Percentiles rank a stretch among this genome's conserved stretches.
phyloP scores from a whole-genome alignment of 2,113 vertebrate species.

The Copsychus sechellarum region DNA sequence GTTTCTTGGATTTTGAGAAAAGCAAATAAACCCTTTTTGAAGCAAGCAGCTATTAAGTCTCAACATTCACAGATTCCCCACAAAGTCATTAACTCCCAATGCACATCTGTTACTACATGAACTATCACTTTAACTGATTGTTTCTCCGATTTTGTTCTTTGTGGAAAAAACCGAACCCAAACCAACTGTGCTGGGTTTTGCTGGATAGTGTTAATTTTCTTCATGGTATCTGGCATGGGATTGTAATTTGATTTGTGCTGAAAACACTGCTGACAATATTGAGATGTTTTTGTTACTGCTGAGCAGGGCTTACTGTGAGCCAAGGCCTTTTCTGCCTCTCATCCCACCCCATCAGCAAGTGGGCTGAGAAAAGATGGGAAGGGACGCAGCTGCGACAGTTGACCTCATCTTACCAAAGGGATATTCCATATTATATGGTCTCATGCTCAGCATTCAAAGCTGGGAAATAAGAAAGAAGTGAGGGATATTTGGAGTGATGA shows the following conservation, averaged over 20 bases:
- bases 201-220: not conserved
- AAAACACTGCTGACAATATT: not conserved
- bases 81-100: not conserved
- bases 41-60: not conserved
- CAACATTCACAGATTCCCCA: not conserved
- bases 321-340: not conserved
- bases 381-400: not conserved
- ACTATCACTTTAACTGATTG: not conserved
- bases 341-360: fast-evolving
- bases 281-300: not conserved
- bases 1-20: not conserved
- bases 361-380: not conserved
- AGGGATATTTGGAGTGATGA: not conserved
- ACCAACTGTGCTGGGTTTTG: not conserved
- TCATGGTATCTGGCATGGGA: not conserved
- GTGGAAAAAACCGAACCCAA: not conserved
- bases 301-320: not conserved
- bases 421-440: not conserved
- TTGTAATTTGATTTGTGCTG: not conserved
- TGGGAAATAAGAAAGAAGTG: not conserved
- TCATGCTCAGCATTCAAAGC: not conserved
- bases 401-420: not conserved
- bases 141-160: not conserved
- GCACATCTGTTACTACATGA: not conserved
- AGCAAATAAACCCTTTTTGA: not conserved